These are phyloP conservation scores for Drosophila setifemur DNA, from an alignment of 1,140 invertebrate genomes.

Conservation along the genomic window DNA sequence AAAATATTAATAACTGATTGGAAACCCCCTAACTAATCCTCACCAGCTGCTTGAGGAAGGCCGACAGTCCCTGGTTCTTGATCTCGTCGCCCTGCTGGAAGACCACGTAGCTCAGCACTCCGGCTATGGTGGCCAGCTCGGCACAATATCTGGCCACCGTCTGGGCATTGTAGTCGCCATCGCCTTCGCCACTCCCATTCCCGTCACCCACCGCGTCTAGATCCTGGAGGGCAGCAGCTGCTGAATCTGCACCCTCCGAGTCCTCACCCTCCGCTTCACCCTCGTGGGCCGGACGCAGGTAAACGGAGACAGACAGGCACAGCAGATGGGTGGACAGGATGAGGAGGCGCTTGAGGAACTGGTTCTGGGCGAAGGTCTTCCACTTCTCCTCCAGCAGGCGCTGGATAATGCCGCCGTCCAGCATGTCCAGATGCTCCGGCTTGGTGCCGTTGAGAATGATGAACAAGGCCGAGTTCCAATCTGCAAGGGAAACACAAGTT, in stretches of 20 bases:
- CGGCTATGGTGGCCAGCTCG: constrained; percentile 92
- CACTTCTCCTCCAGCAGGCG: constrained; percentile 98
- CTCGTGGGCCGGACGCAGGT: constrained; percentile 89
- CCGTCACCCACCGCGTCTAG: neutral
- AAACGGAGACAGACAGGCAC: constrained; percentile 94
- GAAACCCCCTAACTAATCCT: constrained; percentile 70
- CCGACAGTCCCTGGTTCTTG: constrained; percentile 94
- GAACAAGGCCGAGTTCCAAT: constrained; percentile 99
- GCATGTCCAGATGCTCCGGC: constrained; percentile 98
- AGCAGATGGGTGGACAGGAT: constrained; percentile 94
- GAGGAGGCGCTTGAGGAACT: constrained; percentile 95
- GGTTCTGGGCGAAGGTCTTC: constrained; percentile 98
- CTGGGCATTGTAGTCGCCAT: constrained; percentile 80
- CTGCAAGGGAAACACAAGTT: constrained; percentile 83
- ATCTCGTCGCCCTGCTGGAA: constrained; percentile 96
- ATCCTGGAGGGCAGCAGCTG: constrained; percentile 32
- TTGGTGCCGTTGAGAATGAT: constrained; percentile 98
- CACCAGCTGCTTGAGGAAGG: constrained; percentile 96
- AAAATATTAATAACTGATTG: neutral
- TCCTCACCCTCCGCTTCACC: constrained; percentile 81
- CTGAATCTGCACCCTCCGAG: neutral
- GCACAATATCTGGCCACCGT: constrained; percentile 87
- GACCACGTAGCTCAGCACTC: constrained; percentile 94
- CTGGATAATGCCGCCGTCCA: constrained; percentile 98
- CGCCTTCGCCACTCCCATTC: neutral